Evolutionary conservation across 23 tunicate genomes (phyloP).

Genomic region (Ciona savignyi): DNA sequence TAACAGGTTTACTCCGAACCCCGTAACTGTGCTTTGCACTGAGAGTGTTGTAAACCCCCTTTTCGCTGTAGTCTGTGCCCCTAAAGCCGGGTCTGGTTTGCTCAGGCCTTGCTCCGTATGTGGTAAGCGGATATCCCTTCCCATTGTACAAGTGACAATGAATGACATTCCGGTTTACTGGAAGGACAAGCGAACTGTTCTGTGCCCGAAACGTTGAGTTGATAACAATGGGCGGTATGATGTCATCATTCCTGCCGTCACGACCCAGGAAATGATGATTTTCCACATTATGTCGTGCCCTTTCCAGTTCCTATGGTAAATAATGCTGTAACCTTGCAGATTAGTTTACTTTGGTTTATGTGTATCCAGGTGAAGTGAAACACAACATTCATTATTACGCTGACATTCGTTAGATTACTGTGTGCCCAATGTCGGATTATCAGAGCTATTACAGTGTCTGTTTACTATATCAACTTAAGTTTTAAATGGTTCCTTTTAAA

Average conservation of each 20-base stretch:
- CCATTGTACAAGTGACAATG: conserved; percentile 37
- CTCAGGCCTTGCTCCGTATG: conserved; percentile 11
- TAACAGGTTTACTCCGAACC: conserved; percentile 20
- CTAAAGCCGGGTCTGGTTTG: conserved; percentile 12
- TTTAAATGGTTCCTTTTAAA: too few species aligned
- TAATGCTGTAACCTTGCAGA: background rate
- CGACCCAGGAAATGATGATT: conserved; percentile 24
- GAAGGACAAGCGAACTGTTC: conserved; percentile 28
- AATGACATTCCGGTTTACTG: conserved; percentile 34
- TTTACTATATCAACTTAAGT: too few species aligned
- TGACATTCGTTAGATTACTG: too few species aligned
- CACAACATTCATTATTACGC: too few species aligned
- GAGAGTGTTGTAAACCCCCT: conserved; percentile 7
- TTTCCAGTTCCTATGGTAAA: background rate
- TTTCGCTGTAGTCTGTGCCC: conserved; percentile 9
- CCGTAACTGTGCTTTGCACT: conserved; percentile 25
- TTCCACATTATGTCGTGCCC: conserved; percentile 26
- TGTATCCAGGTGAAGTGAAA: too few species aligned
- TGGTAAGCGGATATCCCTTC: conserved; percentile 42
- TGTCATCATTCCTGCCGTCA: conserved; percentile 23
- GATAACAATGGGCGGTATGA: conserved; percentile 65
- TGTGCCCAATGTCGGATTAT: too few species aligned
- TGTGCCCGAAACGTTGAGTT: conserved; percentile 52
- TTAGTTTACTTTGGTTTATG: too few species aligned
- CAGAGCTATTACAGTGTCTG: too few species aligned